phyloP scores from a whole-genome alignment of 37 sponge, comb jelly and placozoan genomes.

The Bolinopsis microptera region DNA sequence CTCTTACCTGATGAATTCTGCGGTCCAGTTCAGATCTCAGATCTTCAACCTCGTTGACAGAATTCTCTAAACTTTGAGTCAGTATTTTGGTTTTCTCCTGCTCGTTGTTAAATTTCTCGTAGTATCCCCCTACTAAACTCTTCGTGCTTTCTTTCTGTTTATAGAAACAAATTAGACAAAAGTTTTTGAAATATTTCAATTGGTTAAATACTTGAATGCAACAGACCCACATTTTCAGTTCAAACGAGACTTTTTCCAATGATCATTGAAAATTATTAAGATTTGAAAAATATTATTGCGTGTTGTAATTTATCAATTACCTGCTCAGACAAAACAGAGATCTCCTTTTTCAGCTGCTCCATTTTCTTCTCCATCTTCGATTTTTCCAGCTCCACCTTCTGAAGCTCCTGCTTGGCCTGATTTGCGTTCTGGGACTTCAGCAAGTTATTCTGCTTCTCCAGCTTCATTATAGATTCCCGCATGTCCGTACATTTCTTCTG shows the following conservation, averaged over 20 bases:
- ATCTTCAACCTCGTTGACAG: background rate
- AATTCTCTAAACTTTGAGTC: background rate
- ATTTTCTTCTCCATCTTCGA: constrained; percentile 53
- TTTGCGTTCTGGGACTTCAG: constrained; percentile 46
- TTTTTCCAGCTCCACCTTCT: constrained; percentile 36
- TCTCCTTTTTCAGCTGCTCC: constrained; percentile 46
- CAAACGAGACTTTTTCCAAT: no score
- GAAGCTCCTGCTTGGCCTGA: constrained; percentile 24
- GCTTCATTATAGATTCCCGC: background rate
- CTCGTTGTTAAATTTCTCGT: constrained; percentile 50
- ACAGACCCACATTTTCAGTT: no score
- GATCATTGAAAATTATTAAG: no score
- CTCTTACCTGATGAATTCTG: background rate
- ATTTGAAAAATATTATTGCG: no score
- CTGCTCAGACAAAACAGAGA: constrained; percentile 14
- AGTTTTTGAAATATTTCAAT: no score
- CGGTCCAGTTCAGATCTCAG: background rate
- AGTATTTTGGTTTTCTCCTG: background rate
- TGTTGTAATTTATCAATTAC: no score
- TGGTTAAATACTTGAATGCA: no score
- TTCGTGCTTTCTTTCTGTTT: constrained; percentile 50
- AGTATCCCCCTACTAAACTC: constrained; percentile 39
- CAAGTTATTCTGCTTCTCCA: constrained; percentile 54
- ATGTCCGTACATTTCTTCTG: constrained; percentile 30
- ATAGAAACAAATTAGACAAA: no score